Evolutionary conservation across 2,113 vertebrate species (phyloP), one percentile per base, ranked within the genome.

Genomic region (Pterocles gutturalis): DNA sequence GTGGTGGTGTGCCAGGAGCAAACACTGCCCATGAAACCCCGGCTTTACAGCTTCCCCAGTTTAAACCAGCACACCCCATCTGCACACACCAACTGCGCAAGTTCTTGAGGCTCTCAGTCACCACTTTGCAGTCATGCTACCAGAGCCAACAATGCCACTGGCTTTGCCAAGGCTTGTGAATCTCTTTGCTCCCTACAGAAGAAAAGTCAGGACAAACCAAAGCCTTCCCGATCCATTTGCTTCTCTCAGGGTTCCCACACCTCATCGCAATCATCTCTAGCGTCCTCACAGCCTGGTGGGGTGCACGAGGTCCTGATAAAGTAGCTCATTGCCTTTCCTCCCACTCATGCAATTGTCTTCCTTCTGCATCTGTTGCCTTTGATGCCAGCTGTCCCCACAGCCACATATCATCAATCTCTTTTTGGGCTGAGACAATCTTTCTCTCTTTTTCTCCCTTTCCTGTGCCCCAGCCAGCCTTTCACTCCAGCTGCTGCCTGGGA

Each of bases 1-100:
- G 3, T 1, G 2, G 19, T 0, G 0, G 11, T 6, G 5, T 46
- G 19, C 12, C 36, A 41, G 72, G 31, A 48, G 73, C 4, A 36
- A 60, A 66, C 20, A 25, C 10, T 34, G 81, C 51, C 2, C 26
- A 0, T n/a, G 38, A 87, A 94, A 78, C 15, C 7, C 31, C 60
- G 71, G 55, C 7, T 81, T 75, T 21, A 60, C 34, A 67, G 24
- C n/a, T 85, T 76, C 6, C 22, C 17, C 5, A 1, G 4, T 28
- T 58, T 61, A 67, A 87, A 33, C 10, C 48, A 82, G 28, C 51
- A 62, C 24, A 46, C 17, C 14, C 7, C 45, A n/a, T 8, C 43
- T 11, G 3, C 38, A 61, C 19, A 12, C 24, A 62, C 5, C 4
- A 46, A 13, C n/a, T 19, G 6, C 7, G 9, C 7, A 4, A 81